Percentiles rank a stretch among this genome's conserved stretches.
These are phyloP conservation scores for Xanthia icteritia DNA, from an alignment of 2,888 invertebrate genomes.

Conservation along the genomic window DNA sequence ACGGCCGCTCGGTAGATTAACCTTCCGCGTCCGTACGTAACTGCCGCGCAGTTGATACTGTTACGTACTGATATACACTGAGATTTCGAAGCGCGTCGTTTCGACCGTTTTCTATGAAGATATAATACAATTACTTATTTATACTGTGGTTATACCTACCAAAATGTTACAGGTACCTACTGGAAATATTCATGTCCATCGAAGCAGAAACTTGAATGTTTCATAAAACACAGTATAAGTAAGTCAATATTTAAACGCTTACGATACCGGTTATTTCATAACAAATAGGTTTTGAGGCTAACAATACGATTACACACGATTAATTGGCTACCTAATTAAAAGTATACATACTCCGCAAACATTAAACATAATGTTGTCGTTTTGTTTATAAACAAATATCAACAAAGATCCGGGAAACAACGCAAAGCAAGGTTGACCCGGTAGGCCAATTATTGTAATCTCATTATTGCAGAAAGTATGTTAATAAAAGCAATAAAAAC, in stretches of 20 bases:
- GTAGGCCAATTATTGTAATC: slow-evolving; percentile 37
- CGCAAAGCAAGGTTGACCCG: slow-evolving; percentile 16
- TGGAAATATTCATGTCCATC: slow-evolving; percentile 16
- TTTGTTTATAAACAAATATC: slow-evolving; percentile 41
- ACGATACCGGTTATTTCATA: slow-evolving; percentile 52
- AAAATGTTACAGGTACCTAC: background rate
- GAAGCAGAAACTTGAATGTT: slow-evolving; percentile 22
- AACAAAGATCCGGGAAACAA: slow-evolving; percentile 47
- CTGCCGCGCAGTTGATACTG: no score
- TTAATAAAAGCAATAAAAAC: slow-evolving; percentile 13
- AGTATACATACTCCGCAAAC: slow-evolving; percentile 4
- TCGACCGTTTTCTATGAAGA: no score
- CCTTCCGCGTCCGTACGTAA: no score
- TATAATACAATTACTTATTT: no score
- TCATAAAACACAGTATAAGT: slow-evolving; percentile 17
- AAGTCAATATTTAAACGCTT: slow-evolving; percentile 29
- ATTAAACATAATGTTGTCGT: slow-evolving; percentile 10
- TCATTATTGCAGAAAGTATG: slow-evolving; percentile 12
- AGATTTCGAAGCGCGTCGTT: no score
- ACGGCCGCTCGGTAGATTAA: no score
- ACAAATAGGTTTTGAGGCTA: slow-evolving; percentile 35
- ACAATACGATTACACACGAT: slow-evolving; percentile 30
- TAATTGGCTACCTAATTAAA: slow-evolving; percentile 21
- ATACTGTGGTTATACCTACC: no score
- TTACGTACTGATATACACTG: no score